phyloP scores from a whole-genome alignment of 2,113 vertebrate genomes.

The Tragelaphus imberbis region DNA sequence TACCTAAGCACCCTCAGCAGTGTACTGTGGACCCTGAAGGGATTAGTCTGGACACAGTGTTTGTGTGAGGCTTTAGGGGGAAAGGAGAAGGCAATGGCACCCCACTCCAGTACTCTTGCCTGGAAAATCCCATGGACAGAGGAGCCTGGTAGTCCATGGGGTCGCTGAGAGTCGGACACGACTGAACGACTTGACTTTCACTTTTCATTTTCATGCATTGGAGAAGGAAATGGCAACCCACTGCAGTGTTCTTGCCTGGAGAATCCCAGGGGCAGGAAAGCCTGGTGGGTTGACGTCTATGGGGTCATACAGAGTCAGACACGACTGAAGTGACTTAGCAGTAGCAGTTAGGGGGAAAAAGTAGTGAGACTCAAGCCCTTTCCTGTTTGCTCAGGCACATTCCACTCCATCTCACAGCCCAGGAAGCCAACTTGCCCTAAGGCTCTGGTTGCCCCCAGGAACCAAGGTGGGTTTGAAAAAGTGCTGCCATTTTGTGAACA shows the following conservation, averaged over 20 bases:
- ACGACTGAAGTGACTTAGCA: too few species aligned
- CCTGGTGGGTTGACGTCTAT: too few species aligned
- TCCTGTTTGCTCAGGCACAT: background rate
- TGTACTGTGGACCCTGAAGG: background rate
- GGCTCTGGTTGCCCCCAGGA: background rate
- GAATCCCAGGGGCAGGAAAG: too few species aligned
- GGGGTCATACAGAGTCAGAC: too few species aligned
- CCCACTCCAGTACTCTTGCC: too few species aligned
- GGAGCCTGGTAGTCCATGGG: too few species aligned
- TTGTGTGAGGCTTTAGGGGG: background rate
- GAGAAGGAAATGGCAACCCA: too few species aligned
- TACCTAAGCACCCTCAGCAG: background rate
- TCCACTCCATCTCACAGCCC: background rate
- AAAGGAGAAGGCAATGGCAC: background rate
- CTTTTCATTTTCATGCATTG: too few species aligned
- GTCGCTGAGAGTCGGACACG: too few species aligned
- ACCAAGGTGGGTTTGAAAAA: background rate
- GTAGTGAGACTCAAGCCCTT: background rate
- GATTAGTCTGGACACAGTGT: background rate
- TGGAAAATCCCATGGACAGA: too few species aligned
- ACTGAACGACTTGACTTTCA: too few species aligned
- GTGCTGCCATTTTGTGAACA: background rate
- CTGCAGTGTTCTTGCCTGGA: too few species aligned
- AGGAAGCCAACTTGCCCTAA: background rate
- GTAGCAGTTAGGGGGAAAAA: background rate